Conservation (phyloP, 2,113 vertebrate species). For the Thinocorus orbignyianus region DNA sequence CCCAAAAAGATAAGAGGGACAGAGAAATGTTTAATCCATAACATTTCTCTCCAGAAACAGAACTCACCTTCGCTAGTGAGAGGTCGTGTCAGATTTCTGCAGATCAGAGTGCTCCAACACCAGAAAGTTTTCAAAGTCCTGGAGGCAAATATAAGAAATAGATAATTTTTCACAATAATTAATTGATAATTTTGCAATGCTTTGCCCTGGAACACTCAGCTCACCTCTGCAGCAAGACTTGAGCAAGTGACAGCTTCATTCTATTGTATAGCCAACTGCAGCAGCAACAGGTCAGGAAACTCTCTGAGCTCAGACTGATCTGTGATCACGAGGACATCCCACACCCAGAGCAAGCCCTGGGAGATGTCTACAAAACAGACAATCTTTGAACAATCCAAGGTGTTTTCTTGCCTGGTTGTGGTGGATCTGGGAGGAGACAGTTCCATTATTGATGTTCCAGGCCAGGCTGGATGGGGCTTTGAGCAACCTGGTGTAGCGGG, state of each 20-base stretch:
- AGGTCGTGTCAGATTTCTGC: not conserved
- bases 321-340: not conserved
- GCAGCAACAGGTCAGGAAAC: not conserved
- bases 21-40: not conserved
- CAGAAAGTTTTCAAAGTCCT: not conserved
- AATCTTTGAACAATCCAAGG: not conserved
- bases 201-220: not conserved
- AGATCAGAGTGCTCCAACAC: not conserved
- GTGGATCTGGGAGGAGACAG: not conserved
- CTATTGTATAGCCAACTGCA: not conserved
- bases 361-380: not conserved
- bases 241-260: not conserved
- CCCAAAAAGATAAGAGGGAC: not conserved
- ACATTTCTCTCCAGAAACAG: not conserved
- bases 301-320: not conserved
- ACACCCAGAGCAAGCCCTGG: not conserved
- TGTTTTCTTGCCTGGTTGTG: not conserved
- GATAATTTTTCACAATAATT: not conserved
- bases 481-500: too few relatives aligned
- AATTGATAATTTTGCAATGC: not conserved
- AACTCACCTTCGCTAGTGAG: not conserved
- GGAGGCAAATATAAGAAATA: not conserved
- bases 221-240: not conserved
- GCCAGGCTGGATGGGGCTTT: too few relatives aligned
- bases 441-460: not conserved